Evolutionary conservation across 2,113 vertebrate genomes (phyloP).

Genomic region (Nothocercus nigrocapillus): DNA sequence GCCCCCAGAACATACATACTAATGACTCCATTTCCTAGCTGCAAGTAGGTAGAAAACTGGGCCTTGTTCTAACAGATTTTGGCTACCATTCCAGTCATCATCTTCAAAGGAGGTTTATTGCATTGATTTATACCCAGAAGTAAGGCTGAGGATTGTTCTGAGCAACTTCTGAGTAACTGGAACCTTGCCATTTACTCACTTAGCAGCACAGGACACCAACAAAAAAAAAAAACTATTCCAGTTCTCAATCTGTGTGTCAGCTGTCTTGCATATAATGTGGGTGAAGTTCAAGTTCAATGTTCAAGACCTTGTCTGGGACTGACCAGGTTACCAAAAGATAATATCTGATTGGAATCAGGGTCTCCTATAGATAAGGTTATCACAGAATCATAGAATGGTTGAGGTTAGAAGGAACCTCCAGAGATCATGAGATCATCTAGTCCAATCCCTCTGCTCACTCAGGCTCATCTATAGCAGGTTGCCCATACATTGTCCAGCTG

Average conservation of each 20-base stretch:
- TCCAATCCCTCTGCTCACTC: too few relatives aligned
- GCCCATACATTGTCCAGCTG: too few relatives aligned
- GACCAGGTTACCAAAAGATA: background rate
- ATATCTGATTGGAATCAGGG: background rate
- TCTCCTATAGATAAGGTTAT: background rate
- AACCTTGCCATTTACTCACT: background rate
- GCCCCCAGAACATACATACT: background rate
- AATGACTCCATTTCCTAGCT: background rate
- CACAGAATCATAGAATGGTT: too few relatives aligned
- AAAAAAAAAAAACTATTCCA: background rate
- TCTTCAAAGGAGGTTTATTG: background rate
- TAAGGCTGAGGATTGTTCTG: background rate
- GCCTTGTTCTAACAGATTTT: background rate
- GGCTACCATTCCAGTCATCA: background rate
- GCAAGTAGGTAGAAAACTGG: background rate
- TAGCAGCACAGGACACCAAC: background rate
- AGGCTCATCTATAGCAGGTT: too few relatives aligned
- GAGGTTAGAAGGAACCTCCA: too few relatives aligned
- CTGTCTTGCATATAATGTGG: background rate
- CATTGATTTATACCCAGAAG: background rate
- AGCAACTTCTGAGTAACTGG: background rate
- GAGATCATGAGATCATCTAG: too few relatives aligned
- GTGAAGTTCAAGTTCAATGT: background rate
- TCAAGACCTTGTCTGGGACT: background rate
- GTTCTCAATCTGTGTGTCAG: too few relatives aligned